These are phyloP conservation scores for Phalloptychus januarius DNA, from an alignment of 2,797 vertebrate genomes.

Conservation along the genomic window DNA sequence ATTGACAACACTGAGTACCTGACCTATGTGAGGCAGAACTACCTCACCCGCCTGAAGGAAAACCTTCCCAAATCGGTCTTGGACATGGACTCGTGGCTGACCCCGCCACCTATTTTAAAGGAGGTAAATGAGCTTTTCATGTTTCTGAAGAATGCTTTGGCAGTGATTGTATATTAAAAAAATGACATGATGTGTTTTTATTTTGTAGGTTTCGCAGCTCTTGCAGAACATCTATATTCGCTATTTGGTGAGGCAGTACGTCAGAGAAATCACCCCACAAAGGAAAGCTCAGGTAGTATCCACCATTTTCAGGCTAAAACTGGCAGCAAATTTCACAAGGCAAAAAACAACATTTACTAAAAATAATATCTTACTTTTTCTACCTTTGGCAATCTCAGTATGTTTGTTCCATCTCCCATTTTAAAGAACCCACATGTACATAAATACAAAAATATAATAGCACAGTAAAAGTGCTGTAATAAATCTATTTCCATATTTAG, in stretches of 20 bases:
- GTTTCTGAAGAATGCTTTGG: neutral
- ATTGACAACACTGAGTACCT: constrained; percentile 86
- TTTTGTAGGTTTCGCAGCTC: constrained; percentile 79
- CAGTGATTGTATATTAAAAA: neutral
- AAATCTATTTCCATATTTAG: neutral
- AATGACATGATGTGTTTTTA: neutral
- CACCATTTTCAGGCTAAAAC: too few species aligned
- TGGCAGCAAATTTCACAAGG: neutral
- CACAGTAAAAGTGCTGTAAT: too few species aligned
- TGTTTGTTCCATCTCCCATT: neutral
- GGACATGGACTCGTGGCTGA: constrained; percentile 87
- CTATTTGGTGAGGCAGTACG: constrained; percentile 87
- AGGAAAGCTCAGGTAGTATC: constrained; percentile 86
- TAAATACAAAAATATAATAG: neutral
- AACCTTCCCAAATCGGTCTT: constrained; percentile 87
- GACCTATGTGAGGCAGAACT: constrained; percentile 84
- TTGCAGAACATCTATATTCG: constrained; percentile 84
- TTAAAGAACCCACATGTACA: neutral
- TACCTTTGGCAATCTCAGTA: neutral
- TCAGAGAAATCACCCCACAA: constrained; percentile 77
- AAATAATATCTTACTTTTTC: neutral
- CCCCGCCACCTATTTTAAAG: constrained; percentile 86
- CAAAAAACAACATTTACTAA: neutral
- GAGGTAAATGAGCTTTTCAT: constrained; percentile 72
- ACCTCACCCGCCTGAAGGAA: constrained; percentile 85